Evolutionary conservation across 2,113 vertebrate species (phyloP).

Genomic region (Heterochromis multidens): DNA sequence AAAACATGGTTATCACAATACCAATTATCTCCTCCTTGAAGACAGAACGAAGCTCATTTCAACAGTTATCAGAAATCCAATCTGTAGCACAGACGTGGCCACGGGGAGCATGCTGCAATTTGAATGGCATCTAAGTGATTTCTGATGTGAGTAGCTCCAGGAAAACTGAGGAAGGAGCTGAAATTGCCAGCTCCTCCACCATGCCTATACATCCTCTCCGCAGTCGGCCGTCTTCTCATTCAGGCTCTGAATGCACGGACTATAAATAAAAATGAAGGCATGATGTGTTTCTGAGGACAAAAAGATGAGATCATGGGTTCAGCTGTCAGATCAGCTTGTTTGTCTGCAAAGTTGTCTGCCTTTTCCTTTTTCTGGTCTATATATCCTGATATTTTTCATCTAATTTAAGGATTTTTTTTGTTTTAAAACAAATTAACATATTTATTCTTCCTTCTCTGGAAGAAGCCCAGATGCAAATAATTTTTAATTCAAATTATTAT

Average conservation of each 20-base stretch:
- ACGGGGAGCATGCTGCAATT: background rate
- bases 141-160: background rate
- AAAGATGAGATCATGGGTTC: slow-evolving; percentile 7
- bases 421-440: background rate
- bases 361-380: background rate
- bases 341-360: background rate
- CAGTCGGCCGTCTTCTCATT: slow-evolving; percentile 1
- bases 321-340: background rate
- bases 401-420: background rate
- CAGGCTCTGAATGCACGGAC: background rate
- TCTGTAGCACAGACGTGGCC: background rate
- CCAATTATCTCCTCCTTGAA: slow-evolving; percentile 32
- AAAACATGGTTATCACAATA: slow-evolving; percentile 10
- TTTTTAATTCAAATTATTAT: background rate
- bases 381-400: background rate
- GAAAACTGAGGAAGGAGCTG: background rate
- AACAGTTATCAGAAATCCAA: background rate
- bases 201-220: background rate
- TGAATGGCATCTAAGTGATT: background rate
- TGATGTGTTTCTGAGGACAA: background rate
- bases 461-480: background rate
- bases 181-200: slow-evolving; percentile 1
- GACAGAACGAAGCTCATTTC: slow-evolving; percentile 1
- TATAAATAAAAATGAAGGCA: background rate
- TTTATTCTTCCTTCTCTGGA: background rate